Conservation (phyloP, 2,113 vertebrate species). For the Megaceryle maxima region DNA sequence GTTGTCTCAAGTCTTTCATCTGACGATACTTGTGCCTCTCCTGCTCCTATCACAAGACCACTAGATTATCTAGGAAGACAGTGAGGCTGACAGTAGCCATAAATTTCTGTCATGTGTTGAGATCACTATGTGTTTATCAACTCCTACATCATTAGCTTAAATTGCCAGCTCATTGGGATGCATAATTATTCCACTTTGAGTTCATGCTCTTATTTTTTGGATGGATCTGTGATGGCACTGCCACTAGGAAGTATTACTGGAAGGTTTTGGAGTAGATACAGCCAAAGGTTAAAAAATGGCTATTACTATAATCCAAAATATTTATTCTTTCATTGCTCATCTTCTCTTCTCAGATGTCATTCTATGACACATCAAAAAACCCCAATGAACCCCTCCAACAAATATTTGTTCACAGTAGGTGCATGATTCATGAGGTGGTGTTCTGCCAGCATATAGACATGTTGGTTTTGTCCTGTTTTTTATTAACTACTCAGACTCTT, state of each 20-base stretch:
- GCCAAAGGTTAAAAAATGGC: neutral
- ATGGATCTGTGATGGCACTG: neutral
- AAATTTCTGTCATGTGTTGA: neutral
- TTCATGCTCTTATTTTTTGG: neutral
- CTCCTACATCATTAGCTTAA: neutral
- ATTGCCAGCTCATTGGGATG: neutral
- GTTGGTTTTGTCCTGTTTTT: constrained; percentile 15
- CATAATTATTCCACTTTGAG: neutral
- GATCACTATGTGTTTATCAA: neutral
- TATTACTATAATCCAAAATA: neutral
- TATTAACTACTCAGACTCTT: constrained; percentile 25
- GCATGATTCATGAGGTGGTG: neutral
- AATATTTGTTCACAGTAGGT: constrained; percentile 42
- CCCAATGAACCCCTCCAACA: neutral
- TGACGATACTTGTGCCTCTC: neutral
- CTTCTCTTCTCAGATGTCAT: neutral
- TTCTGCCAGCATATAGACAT: neutral
- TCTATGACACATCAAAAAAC: constrained; percentile 32
- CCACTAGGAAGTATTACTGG: neutral
- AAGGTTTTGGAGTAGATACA: neutral
- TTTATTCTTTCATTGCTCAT: constrained; percentile 24
- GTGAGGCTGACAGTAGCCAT: neutral
- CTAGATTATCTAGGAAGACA: neutral
- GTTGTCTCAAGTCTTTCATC: neutral
- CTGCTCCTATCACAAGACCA: neutral